phyloP scores from a whole-genome alignment of 2,888 invertebrate genomes.

The Sinopyrophorus schimmeli region DNA sequence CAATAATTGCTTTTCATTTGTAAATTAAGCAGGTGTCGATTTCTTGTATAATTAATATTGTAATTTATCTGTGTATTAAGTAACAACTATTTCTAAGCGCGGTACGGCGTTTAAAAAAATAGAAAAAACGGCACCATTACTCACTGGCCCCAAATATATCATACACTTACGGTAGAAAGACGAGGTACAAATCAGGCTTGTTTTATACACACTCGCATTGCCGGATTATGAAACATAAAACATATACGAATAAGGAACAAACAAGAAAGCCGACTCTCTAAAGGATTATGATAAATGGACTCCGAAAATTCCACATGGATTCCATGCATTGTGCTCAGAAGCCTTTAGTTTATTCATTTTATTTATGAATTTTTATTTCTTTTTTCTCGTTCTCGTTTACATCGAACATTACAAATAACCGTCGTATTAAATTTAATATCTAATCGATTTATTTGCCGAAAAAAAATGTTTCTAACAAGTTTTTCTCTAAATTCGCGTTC shows the following conservation, averaged over 20 bases:
- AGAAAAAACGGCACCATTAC: no score
- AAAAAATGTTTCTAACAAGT: background rate
- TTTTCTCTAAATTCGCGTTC: background rate
- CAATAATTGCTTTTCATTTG: no score
- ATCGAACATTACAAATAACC: background rate
- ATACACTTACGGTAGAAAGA: conserved; percentile 10
- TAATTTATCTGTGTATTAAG: no score
- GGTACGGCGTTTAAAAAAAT: no score
- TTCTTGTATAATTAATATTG: no score
- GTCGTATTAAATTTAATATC: no score
- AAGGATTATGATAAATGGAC: conserved; percentile 53
- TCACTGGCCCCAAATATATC: conserved; percentile 3
- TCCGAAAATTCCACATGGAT: conserved; percentile 53
- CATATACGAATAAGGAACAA: conserved; percentile 22
- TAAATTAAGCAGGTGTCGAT: no score
- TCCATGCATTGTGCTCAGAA: conserved; percentile 51
- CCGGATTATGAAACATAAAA: conserved; percentile 19
- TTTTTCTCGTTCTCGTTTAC: conserved; percentile 14
- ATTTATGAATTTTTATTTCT: conserved; percentile 28
- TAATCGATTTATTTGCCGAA: no score
- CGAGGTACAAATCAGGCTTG: conserved; percentile 15
- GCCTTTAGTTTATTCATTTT: conserved; percentile 35
- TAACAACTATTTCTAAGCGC: no score
- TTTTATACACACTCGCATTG: conserved; percentile 11
- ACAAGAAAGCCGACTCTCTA: conserved; percentile 28